A percentile compares a stretch with the other conserved stretches of the same genome.
Conservation (phyloP, 2,797 vertebrate species). For the Pteronotus mesoamericanus region DNA sequence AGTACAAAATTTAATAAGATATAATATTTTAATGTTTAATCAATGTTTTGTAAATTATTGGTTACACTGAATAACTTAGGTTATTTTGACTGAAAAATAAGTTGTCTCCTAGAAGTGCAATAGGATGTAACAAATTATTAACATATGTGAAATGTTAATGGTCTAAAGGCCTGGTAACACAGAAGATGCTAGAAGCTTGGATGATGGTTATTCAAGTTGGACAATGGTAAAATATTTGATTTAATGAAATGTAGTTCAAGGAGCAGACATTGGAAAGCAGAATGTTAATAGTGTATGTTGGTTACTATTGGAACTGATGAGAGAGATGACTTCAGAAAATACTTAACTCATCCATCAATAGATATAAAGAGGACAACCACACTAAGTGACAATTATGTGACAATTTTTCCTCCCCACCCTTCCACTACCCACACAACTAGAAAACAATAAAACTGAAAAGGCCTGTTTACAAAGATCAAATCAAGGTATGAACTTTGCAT, state of each 20-base stretch:
- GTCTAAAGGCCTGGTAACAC: neutral
- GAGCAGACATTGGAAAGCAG: neutral
- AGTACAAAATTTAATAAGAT: neutral
- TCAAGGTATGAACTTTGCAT: neutral
- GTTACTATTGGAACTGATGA: neutral
- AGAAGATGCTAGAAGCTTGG: neutral
- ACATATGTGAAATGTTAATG: neutral
- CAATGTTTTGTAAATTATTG: neutral
- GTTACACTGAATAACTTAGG: neutral
- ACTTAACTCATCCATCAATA: neutral
- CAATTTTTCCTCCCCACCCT: accelerated
- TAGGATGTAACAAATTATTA: neutral
- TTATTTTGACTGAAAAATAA: neutral
- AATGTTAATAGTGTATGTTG: neutral
- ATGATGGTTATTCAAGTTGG: neutral
- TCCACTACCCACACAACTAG: neutral
- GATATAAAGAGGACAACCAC: neutral
- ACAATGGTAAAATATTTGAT: neutral
- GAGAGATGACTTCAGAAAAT: neutral
- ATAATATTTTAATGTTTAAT: neutral
- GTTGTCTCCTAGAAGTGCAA: neutral
- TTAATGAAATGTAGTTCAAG: neutral
- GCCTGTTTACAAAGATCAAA: neutral
- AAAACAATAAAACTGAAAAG: neutral
- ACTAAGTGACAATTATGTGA: neutral